A percentile compares a stretch with the other conserved stretches of the same genome.
These are phyloP conservation scores for Coboldia fuscipes DNA, from an alignment of 1,140 invertebrate species.

Conservation along the genomic window DNA sequence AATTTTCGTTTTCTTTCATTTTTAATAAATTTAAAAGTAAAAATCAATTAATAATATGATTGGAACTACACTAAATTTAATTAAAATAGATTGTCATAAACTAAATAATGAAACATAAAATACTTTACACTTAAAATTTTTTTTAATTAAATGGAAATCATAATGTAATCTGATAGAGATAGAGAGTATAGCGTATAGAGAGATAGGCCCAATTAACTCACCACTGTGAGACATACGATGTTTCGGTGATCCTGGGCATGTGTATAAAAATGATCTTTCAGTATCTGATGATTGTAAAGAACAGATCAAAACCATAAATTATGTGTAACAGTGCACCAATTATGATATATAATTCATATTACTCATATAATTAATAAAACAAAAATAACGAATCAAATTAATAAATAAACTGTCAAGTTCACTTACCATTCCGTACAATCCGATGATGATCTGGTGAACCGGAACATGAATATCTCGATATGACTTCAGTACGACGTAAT, in stretches of 20 bases:
- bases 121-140: too few relatives aligned
- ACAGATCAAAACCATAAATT: slow-evolving; percentile 2
- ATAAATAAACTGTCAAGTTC: too few relatives aligned
- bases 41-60: too few relatives aligned
- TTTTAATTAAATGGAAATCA: too few relatives aligned
- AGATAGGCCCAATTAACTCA: too few relatives aligned
- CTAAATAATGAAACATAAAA: too few relatives aligned
- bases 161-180: too few relatives aligned
- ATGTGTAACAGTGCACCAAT: neutral
- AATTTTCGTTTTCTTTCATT: too few relatives aligned
- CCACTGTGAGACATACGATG: slow-evolving; percentile 17
- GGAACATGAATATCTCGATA: slow-evolving; percentile 42
- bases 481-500: slow-evolving; percentile 39
- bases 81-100: too few relatives aligned
- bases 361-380: neutral
- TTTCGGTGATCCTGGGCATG: slow-evolving; percentile 18
- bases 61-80: too few relatives aligned
- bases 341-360: neutral
- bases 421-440: slow-evolving; percentile 45
- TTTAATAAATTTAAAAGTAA: too few relatives aligned
- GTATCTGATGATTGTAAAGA: slow-evolving; percentile 11
- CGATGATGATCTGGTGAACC: slow-evolving; percentile 48
- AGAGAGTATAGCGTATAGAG: too few relatives aligned
- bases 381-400: neutral
- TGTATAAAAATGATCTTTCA: slow-evolving; percentile 20